Conservation (phyloP, 2,113 vertebrate species). For the Xiphophorus couchianus region DNA sequence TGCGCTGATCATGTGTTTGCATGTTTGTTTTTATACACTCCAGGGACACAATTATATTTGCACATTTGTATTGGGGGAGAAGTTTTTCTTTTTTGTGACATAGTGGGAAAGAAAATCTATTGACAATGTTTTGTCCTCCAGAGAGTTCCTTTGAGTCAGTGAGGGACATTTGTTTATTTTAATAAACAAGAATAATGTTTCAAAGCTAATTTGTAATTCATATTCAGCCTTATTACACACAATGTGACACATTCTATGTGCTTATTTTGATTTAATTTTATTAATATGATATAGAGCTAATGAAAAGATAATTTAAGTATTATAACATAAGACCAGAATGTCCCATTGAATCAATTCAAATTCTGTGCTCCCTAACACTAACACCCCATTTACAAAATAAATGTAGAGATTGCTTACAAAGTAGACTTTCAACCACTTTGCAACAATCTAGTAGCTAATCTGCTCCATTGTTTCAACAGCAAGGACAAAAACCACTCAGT, state of each 20-base stretch:
- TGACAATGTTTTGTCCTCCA: no score
- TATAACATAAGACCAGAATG: no score
- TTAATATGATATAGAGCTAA: background rate
- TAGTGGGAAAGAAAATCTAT: background rate
- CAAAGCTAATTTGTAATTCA: background rate
- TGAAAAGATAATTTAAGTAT: no score
- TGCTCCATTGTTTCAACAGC: no score
- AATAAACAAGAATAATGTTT: background rate
- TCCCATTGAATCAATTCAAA: no score
- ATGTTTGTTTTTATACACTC: background rate
- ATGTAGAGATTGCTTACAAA: no score
- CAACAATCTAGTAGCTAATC: no score
- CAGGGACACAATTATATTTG: background rate
- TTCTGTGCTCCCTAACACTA: no score
- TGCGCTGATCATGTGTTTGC: constrained; percentile 9
- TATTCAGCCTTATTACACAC: background rate
- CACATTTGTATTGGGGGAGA: background rate
- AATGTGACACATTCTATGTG: background rate
- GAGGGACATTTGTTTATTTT: background rate
- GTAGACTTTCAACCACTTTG: no score
- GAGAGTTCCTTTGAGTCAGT: no score
- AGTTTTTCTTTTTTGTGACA: background rate
- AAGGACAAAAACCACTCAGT: no score
- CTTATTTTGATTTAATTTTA: background rate
- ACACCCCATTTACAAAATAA: no score